A percentile compares a stretch with the other conserved stretches of the same genome.
phyloP scores from a whole-genome alignment of 2,113 vertebrate species.

The Hiodon tergisus region DNA sequence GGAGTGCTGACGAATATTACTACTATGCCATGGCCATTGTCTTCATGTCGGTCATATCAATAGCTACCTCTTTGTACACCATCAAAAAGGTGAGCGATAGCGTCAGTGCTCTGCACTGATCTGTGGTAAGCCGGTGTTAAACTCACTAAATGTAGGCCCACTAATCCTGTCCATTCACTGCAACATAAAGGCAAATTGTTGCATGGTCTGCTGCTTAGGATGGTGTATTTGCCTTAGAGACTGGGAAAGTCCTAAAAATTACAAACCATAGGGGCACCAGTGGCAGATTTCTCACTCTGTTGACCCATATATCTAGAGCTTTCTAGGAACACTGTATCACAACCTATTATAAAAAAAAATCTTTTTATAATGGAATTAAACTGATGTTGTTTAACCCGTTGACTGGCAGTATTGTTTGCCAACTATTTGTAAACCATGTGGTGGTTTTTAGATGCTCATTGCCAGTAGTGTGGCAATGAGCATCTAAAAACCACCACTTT shows the following conservation, averaged over 20 bases:
- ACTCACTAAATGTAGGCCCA: not conserved
- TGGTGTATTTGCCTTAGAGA: not conserved
- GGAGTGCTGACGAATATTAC: conserved; percentile 91
- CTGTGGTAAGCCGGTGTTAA: not conserved
- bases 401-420: no score
- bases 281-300: not conserved
- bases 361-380: no score
- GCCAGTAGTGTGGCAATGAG: no score
- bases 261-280: no score
- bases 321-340: no score
- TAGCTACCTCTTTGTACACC: conserved; percentile 93
- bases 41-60: conserved; percentile 91
- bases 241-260: no score
- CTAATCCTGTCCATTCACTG: conserved; percentile 25
- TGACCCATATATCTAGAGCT: not conserved
- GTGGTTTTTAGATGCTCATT: no score
- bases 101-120: not conserved
- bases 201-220: conserved; percentile 25
- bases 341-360: no score
- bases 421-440: no score
- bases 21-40: conserved; percentile 94
- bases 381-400: no score
- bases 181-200: conserved; percentile 6
- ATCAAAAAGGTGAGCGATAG: conserved; percentile 82
- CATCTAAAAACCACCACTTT: no score